Conservation (phyloP, 2,113 vertebrate species). For the western clawed frog (Xenopus tropicalis) region DNA sequence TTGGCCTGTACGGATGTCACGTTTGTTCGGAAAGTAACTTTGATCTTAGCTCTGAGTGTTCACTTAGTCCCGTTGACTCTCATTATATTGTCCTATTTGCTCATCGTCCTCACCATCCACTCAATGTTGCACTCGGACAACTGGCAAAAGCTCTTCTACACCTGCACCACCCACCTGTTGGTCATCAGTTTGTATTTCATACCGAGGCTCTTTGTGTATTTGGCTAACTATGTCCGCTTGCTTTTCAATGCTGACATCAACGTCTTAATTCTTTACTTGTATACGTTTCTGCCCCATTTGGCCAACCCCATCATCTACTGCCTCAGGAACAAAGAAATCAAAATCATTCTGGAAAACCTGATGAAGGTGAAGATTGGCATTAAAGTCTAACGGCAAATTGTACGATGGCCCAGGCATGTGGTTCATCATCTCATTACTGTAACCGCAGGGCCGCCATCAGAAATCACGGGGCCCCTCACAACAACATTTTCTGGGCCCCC, state of each 20-base stretch:
- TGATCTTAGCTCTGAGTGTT: neutral
- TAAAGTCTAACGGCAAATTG: too few species aligned
- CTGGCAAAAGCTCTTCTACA: slow-evolving; percentile 19
- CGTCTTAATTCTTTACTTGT: slow-evolving; percentile 1
- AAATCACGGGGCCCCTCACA: too few species aligned
- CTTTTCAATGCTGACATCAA: neutral
- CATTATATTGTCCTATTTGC: slow-evolving; percentile 15
- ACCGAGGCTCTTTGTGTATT: slow-evolving; percentile 13
- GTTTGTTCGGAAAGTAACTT: neutral
- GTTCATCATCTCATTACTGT: too few species aligned
- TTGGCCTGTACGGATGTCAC: neutral
- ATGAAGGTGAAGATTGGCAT: neutral
- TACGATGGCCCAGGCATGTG: too few species aligned
- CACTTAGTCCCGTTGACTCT: neutral
- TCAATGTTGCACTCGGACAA: neutral
- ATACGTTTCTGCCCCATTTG: slow-evolving; percentile 9
- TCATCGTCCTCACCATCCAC: neutral
- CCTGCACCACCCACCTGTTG: slow-evolving; percentile 11
- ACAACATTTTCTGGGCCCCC: too few species aligned
- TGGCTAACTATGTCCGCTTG: neutral
- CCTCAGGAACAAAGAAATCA: slow-evolving; percentile 23
- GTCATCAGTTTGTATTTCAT: slow-evolving; percentile 1
- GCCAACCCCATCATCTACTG: slow-evolving; percentile 23
- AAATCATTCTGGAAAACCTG: neutral
- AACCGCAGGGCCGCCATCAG: too few species aligned